A percentile compares a stretch with the other conserved stretches of the same genome.
phyloP scores from a whole-genome alignment of 2,888 invertebrate species.

The Chrysodeixis includens region DNA sequence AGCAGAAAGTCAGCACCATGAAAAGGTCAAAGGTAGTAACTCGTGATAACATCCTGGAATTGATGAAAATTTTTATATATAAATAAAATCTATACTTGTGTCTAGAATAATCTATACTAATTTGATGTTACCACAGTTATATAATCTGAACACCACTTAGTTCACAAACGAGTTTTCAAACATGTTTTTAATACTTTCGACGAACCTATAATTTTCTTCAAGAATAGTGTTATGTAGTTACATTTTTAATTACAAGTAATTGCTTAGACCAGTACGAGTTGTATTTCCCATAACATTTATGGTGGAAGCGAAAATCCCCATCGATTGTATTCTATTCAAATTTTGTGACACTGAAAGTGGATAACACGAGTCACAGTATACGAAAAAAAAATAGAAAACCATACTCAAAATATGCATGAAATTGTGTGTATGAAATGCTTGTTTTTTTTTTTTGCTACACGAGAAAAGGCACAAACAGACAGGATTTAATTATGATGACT shows the following conservation, averaged over 20 bases:
- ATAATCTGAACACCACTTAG: constrained; percentile 19
- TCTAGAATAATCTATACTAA: too few relatives aligned
- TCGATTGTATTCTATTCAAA: constrained; percentile 60
- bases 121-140: background rate
- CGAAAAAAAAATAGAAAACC: constrained; percentile 20
- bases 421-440: too few relatives aligned
- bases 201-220: constrained; percentile 32
- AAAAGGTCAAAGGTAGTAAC: too few relatives aligned
- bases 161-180: constrained; percentile 22
- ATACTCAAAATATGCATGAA: too few relatives aligned
- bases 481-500: too few relatives aligned
- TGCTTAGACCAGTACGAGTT: constrained; percentile 36
- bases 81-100: too few relatives aligned
- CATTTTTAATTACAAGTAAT: constrained; percentile 43
- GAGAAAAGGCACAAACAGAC: too few relatives aligned
- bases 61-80: too few relatives aligned
- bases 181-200: constrained; percentile 22
- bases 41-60: too few relatives aligned
- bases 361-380: constrained; percentile 29
- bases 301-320: constrained; percentile 60
- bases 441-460: too few relatives aligned
- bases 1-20: too few relatives aligned
- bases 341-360: constrained; percentile 38
- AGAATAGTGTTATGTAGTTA: constrained; percentile 21
- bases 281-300: constrained; percentile 34